Base-by-base conservation (phyloP, 2,888 invertebrate genomes). In the Drosophila recens region DNA sequence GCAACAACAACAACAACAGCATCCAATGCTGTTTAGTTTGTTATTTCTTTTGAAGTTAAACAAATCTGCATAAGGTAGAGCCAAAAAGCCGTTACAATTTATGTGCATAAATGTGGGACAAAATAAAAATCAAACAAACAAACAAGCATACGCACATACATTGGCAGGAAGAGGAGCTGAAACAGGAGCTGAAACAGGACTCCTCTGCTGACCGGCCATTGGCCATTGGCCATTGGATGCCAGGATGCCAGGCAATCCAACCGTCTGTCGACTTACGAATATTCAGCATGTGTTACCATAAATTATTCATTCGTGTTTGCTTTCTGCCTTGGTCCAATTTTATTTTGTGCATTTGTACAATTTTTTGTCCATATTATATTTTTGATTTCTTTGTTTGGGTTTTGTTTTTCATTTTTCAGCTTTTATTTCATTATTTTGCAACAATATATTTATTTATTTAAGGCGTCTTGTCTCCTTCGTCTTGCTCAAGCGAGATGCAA, bases 61-160 rank as follows among this genome's bases (percentile, higher is more conserved):
- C 80, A 84, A 85, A 84, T 87, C 87, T 87, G 87, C 84, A 84
- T 84, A 84, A 84, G 82, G 80, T 84, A 73, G 54, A 70, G 73
- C 75, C 75, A 74, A 82, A 75, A 81, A 85, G 81, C 85, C 82
- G 69, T 80, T 73, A 76, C 79, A 84, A 87, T 84, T 87, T 87
- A 87, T 84, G 85, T 80, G 80, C 80, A 82, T 72, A 80, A 78
- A 80, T 80, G 75, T 71, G 64, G 73, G 27, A 30, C 72, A 63
- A 59, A 53, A 49, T n/a, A n/a, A n/a, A n/a, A n/a, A n/a, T n/a
- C n/a, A 36, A 52, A 48, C 20, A 42, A 36, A n/a, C 38, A 52
- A 15, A 20, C 17, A 53, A 13, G n/a, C n/a, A 23, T 6, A 42
- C 45, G 17, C 23, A 36, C 45, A 36, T 13, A 34, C 42, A 43